These are phyloP conservation scores for Lamellibrachia luymesi DNA, from an alignment of 1,140 invertebrate genomes.

Conservation along the genomic window DNA sequence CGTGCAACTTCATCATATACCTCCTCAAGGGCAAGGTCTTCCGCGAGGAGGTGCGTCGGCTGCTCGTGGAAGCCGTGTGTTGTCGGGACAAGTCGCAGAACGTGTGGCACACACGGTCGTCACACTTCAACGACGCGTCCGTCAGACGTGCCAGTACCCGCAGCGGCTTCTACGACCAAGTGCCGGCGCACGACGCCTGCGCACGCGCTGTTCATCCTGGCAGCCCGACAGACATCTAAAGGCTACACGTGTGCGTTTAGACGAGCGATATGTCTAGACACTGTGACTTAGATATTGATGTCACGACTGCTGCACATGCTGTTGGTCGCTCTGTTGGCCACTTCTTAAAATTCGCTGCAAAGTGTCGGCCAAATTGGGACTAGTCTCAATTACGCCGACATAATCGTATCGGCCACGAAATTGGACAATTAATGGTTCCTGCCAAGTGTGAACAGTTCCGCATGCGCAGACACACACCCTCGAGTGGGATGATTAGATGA, in stretches of 20 bases:
- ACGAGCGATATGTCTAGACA: no score
- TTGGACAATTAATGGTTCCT: neutral
- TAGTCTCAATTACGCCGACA: no score
- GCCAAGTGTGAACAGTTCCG: neutral
- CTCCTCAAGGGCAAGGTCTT: slow-evolving; percentile 49
- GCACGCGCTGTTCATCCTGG: neutral
- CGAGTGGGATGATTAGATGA: neutral
- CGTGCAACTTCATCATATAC: slow-evolving; percentile 55
- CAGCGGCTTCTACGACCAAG: neutral
- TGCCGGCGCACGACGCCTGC: neutral
- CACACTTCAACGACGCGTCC: neutral
- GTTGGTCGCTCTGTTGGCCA: no score
- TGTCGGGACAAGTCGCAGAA: neutral
- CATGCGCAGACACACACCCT: no score
- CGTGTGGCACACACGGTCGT: neutral
- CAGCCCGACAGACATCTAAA: neutral
- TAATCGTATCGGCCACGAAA: no score
- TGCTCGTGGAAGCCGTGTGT: slow-evolving; percentile 28
- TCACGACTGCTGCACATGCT: no score
- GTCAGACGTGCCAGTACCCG: neutral
- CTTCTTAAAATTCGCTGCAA: no score
- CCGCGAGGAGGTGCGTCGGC: slow-evolving; percentile 36
- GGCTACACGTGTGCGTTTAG: no score
- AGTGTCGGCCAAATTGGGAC: no score
- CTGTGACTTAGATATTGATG: no score